Conservation (phyloP, 2,797 vertebrate species). For the Danio kyathit region DNA sequence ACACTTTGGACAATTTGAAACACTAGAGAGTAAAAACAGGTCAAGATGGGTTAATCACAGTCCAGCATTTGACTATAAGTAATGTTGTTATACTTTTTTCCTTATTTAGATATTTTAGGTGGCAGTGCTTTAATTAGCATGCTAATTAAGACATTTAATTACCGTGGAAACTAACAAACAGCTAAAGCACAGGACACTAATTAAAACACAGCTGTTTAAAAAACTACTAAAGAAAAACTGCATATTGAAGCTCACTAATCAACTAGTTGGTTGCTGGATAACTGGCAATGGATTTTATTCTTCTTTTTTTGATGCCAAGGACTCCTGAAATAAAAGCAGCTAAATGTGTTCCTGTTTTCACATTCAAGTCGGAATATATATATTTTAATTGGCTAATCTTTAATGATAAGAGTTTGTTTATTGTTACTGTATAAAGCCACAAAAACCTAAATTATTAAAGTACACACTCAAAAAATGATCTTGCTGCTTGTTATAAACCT, state of each 20-base stretch:
- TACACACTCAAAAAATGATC: too few species aligned
- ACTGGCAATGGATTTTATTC: not conserved
- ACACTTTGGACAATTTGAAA: not conserved
- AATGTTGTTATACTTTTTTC: not conserved
- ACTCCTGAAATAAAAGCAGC: not conserved
- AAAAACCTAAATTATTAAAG: not conserved
- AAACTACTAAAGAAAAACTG: not conserved
- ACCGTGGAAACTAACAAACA: not conserved
- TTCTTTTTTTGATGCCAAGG: not conserved
- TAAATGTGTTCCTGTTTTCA: not conserved
- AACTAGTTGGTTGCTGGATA: not conserved
- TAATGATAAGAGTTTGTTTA: not conserved
- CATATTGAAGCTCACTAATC: not conserved
- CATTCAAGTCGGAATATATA: not conserved
- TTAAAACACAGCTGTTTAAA: conserved; percentile 6
- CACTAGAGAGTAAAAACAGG: not conserved
- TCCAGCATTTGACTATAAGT: not conserved
- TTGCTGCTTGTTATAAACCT: too few species aligned
- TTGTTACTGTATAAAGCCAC: not conserved
- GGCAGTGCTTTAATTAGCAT: not conserved
- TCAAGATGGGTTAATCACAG: not conserved
- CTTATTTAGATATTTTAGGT: not conserved
- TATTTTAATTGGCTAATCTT: not conserved
- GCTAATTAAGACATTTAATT: conserved; percentile 14
- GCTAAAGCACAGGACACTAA: conserved; percentile 15